A percentile compares a stretch with the other conserved stretches of the same genome.
Evolutionary conservation across 2,797 vertebrate genomes (phyloP).

Genomic region (Parauchenoglanis ngamensis): DNA sequence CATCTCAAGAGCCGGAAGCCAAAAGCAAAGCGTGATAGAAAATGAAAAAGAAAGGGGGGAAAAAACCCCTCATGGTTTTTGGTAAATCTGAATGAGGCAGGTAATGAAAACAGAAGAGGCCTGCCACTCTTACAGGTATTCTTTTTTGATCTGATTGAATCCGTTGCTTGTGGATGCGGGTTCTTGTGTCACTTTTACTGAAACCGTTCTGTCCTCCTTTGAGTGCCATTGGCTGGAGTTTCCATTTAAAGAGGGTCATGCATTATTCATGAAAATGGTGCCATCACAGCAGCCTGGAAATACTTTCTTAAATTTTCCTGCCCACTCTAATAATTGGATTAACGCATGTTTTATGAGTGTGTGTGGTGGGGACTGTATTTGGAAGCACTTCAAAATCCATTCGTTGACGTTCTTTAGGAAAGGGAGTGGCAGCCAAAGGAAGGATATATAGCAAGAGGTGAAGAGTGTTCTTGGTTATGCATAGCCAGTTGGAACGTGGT

Average conservation of each 20-base stretch:
- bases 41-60: not conserved
- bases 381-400: slow-evolving; percentile 5
- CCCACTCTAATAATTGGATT: not conserved
- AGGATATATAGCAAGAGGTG: slow-evolving; percentile 10
- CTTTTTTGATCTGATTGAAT: not conserved
- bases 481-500: not conserved
- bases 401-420: slow-evolving; percentile 9
- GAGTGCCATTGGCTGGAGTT: not conserved
- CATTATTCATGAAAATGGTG: slow-evolving; percentile 22
- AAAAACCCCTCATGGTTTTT: not conserved
- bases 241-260: not conserved
- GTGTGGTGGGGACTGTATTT: not conserved
- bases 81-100: slow-evolving; percentile 28
- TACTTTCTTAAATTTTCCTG: not conserved
- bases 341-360: not conserved
- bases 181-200: not conserved
- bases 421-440: not conserved
- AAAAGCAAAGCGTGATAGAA: slow-evolving; percentile 29
- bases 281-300: not conserved
- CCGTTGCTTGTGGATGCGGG: not conserved
- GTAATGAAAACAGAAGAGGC: not conserved
- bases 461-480: not conserved
- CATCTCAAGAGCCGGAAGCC: slow-evolving; percentile 41
- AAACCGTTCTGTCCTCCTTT: not conserved
- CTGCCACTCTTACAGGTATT: slow-evolving; percentile 6